A percentile compares a stretch with the other conserved stretches of the same genome.
Conservation (phyloP, 2,113 vertebrate species). For the Pseudorasbora parva region DNA sequence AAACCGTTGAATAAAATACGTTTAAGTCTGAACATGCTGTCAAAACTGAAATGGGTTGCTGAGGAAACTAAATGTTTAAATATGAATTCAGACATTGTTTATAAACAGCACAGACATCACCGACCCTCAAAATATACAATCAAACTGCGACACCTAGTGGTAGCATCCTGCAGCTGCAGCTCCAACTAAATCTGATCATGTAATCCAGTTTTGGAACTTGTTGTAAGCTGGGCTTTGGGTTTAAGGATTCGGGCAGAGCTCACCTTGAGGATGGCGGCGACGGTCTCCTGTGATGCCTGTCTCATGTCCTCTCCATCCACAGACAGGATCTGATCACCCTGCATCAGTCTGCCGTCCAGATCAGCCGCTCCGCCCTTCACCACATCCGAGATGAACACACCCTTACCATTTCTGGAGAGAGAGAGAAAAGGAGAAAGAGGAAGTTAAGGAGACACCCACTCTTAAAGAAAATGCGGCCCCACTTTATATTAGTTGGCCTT, state of each 20-base stretch:
- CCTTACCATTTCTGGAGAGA: constrained; percentile 75
- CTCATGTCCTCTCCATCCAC: constrained; percentile 91
- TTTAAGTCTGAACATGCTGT: too few species aligned
- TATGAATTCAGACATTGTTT: neutral
- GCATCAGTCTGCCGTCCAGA: constrained; percentile 93
- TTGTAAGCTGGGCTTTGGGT: constrained; percentile 45
- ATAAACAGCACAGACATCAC: neutral
- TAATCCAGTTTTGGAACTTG: constrained; percentile 13
- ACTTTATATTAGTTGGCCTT: too few species aligned
- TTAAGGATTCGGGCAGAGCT: neutral
- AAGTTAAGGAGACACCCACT: too few species aligned
- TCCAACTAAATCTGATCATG: constrained; percentile 13
- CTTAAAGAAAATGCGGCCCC: too few species aligned
- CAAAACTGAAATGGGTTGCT: neutral
- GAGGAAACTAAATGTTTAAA: neutral
- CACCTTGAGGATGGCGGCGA: constrained; percentile 92
- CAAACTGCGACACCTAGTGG: constrained; percentile 53
- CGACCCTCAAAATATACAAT: neutral
- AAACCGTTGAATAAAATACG: neutral
- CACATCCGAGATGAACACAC: constrained; percentile 96
- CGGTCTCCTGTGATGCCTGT: constrained; percentile 88
- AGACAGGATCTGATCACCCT: constrained; percentile 94
- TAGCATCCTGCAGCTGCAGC: neutral
- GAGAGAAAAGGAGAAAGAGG: neutral
- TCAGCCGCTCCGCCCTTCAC: constrained; percentile 95